Evolutionary conservation across 2,888 invertebrate genomes (phyloP).

Genomic region (Lissocephala sabroskyi): DNA sequence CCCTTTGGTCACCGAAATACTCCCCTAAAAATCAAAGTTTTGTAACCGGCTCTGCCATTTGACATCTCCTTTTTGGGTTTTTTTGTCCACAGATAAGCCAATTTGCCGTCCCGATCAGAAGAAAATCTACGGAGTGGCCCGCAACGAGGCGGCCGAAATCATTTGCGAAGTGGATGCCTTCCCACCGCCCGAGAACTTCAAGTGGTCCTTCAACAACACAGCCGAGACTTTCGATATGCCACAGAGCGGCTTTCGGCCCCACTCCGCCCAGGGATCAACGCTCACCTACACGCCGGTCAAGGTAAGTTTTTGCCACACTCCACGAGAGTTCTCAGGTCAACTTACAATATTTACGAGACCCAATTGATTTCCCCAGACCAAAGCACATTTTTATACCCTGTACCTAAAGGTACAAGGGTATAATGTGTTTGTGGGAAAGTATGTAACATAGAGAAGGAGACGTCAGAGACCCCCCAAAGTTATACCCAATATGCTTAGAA

Average conservation of each 20-base stretch:
- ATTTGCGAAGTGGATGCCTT: conserved; percentile 89
- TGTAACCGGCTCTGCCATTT: conserved; percentile 9
- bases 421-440: too few species aligned
- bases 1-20: conserved; percentile 56
- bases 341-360: conserved; percentile 25
- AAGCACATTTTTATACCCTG: too few species aligned
- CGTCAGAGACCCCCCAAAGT: too few species aligned
- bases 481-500: too few species aligned
- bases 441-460: too few species aligned
- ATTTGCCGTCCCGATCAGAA: conserved; percentile 84
- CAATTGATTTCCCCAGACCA: conserved; percentile 5
- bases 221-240: conserved; percentile 85
- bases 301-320: conserved; percentile 52
- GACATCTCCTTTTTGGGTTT: neutral
- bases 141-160: conserved; percentile 85
- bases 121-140: conserved; percentile 86
- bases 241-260: conserved; percentile 77
- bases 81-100: conserved; percentile 84
- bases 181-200: conserved; percentile 86
- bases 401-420: too few species aligned
- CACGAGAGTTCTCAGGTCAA: neutral
- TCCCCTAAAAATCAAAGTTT: conserved; percentile 43
- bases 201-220: conserved; percentile 93
- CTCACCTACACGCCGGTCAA: conserved; percentile 83
- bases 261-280: conserved; percentile 76